Conservation (phyloP, 2,888 invertebrate species). For the Drosophila emarginata region DNA sequence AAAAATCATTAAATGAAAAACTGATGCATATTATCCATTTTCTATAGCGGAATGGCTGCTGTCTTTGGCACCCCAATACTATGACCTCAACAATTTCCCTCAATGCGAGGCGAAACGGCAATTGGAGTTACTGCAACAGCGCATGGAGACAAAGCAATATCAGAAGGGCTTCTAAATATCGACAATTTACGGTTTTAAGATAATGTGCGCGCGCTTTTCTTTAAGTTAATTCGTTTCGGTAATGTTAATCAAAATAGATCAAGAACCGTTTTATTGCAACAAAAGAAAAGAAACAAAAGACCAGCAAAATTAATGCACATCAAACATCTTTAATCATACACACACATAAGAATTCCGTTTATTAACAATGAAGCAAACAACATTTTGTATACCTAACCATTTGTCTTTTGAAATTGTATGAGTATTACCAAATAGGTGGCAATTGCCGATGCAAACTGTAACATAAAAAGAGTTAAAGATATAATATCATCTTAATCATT, state of each 20-base stretch:
- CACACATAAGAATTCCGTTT: constrained; percentile 30
- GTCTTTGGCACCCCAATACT: constrained; percentile 98
- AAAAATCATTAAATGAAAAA: accelerated
- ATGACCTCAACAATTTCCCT: constrained; percentile 98
- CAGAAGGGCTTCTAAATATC: constrained; percentile 91
- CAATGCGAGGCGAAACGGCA: constrained; percentile 98
- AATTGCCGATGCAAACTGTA: constrained; percentile 84
- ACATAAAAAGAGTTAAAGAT: neutral
- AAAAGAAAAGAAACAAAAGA: neutral
- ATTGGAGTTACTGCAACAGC: constrained; percentile 92
- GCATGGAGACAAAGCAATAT: constrained; percentile 93
- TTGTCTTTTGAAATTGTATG: constrained; percentile 84
- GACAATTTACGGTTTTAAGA: too few relatives aligned
- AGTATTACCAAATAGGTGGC: constrained; percentile 84
- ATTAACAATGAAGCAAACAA: constrained; percentile 26
- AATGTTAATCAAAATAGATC: neutral
- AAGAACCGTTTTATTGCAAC: constrained; percentile 20
- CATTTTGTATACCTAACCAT: constrained; percentile 79
- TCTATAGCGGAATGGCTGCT: constrained; percentile 94
- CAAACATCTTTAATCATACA: neutral
- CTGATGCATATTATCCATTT: neutral
- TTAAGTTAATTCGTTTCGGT: constrained; percentile 5
- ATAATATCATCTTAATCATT: neutral
- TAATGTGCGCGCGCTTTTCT: neutral
- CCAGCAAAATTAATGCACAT: too few relatives aligned